A percentile compares a stretch with the other conserved stretches of the same genome.
These are phyloP conservation scores for Enteromius unitaeniatus DNA, from an alignment of 2,797 vertebrate species.

Conservation along the genomic window DNA sequence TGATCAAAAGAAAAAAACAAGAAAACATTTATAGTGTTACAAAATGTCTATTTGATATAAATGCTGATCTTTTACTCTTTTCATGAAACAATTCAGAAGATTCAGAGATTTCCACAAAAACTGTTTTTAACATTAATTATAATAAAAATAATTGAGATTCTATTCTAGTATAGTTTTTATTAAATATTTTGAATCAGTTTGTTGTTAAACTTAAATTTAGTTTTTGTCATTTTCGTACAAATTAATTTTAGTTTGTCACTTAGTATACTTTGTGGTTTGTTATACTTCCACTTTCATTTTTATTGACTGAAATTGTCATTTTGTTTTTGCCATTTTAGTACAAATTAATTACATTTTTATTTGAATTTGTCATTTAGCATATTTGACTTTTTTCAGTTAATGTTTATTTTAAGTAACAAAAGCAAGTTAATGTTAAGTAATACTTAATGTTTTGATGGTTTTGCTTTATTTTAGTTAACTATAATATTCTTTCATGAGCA, in stretches of 20 bases:
- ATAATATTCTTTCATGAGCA: too few relatives aligned
- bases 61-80: neutral
- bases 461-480: too few relatives aligned
- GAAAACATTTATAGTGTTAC: neutral
- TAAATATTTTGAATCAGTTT: neutral
- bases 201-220: neutral
- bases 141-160: neutral
- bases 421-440: too few relatives aligned
- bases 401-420: too few relatives aligned
- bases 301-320: neutral
- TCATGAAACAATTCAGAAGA: neutral
- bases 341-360: too few relatives aligned
- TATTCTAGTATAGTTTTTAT: neutral
- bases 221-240: neutral
- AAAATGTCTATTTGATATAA: neutral
- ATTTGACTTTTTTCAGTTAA: too few relatives aligned
- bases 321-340: neutral
- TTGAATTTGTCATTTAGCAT: too few relatives aligned
- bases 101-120: neutral
- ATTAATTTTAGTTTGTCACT: too few relatives aligned
- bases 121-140: neutral
- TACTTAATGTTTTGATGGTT: neutral
- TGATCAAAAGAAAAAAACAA: too few relatives aligned
- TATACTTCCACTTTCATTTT: neutral
- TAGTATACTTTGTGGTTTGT: neutral